Evolutionary conservation across 2,113 vertebrate genomes (phyloP).

Genomic region (Butorides virescens): DNA sequence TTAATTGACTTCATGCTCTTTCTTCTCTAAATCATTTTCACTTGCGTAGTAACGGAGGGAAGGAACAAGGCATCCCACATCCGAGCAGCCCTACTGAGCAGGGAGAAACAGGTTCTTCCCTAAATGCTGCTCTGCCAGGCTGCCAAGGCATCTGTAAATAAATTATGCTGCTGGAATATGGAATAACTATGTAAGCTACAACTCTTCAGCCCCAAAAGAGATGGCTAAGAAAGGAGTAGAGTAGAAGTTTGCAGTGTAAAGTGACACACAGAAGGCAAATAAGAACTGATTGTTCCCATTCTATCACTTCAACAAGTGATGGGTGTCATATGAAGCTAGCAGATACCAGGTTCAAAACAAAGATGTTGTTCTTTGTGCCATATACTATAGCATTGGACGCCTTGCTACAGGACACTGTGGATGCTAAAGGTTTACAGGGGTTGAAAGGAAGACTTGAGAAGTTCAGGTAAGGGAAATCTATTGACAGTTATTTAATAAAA

Average conservation of each 20-base stretch:
- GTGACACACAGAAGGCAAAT: not conserved
- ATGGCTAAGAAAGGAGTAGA: not conserved
- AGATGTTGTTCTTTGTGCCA: not conserved
- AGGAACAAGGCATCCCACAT: not conserved
- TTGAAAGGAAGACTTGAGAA: not conserved
- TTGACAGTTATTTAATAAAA: not conserved
- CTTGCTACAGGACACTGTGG: not conserved
- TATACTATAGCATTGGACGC: not conserved
- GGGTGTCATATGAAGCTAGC: not conserved
- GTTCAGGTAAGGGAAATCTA: not conserved
- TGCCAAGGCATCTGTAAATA: slow-evolving; percentile 20
- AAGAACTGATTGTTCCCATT: not conserved
- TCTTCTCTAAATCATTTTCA: not conserved
- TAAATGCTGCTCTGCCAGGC: not conserved
- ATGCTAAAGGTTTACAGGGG: not conserved
- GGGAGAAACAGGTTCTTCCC: not conserved
- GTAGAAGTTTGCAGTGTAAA: not conserved
- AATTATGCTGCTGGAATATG: not conserved
- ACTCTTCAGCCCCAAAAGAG: not conserved
- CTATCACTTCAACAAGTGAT: not conserved
- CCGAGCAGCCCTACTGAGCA: not conserved
- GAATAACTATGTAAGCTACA: not conserved
- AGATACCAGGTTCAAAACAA: not conserved
- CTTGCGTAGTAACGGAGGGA: not conserved
- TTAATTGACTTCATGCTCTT: not conserved